Evolutionary conservation across 2,888 invertebrate genomes (phyloP).

Genomic region (Glomeris marginata): DNA sequence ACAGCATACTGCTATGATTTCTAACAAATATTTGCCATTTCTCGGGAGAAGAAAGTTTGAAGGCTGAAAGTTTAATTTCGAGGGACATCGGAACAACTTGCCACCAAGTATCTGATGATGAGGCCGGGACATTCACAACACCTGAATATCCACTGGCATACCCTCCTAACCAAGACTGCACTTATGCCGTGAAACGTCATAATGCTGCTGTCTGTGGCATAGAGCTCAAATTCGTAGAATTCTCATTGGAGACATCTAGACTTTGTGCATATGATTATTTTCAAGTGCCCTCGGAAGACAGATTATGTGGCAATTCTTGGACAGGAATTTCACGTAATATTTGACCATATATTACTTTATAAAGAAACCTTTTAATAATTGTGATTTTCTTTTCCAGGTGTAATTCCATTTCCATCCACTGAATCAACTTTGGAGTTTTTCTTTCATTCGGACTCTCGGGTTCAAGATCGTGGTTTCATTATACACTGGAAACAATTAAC

Average conservation of each 20-base stretch:
- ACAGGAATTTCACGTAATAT: constrained; percentile 12
- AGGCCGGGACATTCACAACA: not conserved
- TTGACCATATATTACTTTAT: not conserved
- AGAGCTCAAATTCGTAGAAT: constrained; percentile 19
- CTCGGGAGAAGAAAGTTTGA: no score
- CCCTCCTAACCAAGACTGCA: constrained; percentile 17
- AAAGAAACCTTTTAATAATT: not conserved
- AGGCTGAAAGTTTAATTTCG: no score
- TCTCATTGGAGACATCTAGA: constrained; percentile 19
- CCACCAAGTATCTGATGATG: not conserved
- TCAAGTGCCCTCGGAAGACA: constrained; percentile 8
- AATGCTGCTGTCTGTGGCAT: constrained; percentile 19
- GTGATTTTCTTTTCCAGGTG: not conserved
- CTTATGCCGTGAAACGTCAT: constrained; percentile 17
- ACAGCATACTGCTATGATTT: no score
- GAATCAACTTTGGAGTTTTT: constrained; percentile 8
- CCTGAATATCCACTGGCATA: constrained; percentile 14
- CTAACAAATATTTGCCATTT: no score
- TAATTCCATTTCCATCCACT: constrained; percentile 6
- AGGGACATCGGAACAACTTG: not conserved
- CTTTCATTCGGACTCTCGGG: constrained; percentile 14
- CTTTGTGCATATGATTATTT: constrained; percentile 20
- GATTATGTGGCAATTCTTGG: constrained; percentile 12
- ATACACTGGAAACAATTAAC: constrained; percentile 16
- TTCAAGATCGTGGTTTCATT: constrained; percentile 15